phyloP scores from a whole-genome alignment of 2,113 vertebrate genomes.

The Hemichromis elongatus region DNA sequence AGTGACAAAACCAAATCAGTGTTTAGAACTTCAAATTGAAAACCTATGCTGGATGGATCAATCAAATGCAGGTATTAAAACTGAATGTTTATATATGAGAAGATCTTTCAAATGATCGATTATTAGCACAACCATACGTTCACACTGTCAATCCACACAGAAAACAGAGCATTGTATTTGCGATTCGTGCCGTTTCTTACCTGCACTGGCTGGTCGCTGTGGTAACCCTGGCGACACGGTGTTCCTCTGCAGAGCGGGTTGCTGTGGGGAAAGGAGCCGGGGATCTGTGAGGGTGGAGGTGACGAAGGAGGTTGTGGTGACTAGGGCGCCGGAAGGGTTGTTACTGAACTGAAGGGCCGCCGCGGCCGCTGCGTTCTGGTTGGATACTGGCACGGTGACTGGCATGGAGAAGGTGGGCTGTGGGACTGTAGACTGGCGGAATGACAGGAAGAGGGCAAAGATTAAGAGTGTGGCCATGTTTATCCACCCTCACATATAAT shows the following conservation, averaged over 20 bases:
- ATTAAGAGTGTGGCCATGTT: conserved; percentile 14
- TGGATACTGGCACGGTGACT: conserved; percentile 92
- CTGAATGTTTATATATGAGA: neutral
- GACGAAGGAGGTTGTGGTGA: conserved; percentile 87
- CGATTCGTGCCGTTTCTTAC: conserved; percentile 59
- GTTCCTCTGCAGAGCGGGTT: conserved; percentile 87
- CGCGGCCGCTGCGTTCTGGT: conserved; percentile 76
- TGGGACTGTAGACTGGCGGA: conserved; percentile 84
- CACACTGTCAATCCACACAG: neutral
- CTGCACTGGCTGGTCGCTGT: conserved; percentile 91
- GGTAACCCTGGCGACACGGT: conserved; percentile 89
- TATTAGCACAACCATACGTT: neutral
- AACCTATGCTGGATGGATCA: neutral
- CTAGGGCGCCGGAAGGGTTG: conserved; percentile 84
- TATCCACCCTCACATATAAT: neutral
- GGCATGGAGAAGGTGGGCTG: conserved; percentile 95
- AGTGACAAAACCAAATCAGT: neutral
- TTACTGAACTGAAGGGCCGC: conserved; percentile 83
- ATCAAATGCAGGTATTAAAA: neutral
- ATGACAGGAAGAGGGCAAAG: conserved; percentile 44
- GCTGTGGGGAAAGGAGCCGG: conserved; percentile 90
- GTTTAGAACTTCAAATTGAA: neutral
- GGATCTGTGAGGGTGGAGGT: conserved; percentile 91
- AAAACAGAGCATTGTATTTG: neutral
- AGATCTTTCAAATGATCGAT: neutral